Evolutionary conservation across 2,113 vertebrate species (phyloP).

Genomic region (Pygathrix nemaeus): DNA sequence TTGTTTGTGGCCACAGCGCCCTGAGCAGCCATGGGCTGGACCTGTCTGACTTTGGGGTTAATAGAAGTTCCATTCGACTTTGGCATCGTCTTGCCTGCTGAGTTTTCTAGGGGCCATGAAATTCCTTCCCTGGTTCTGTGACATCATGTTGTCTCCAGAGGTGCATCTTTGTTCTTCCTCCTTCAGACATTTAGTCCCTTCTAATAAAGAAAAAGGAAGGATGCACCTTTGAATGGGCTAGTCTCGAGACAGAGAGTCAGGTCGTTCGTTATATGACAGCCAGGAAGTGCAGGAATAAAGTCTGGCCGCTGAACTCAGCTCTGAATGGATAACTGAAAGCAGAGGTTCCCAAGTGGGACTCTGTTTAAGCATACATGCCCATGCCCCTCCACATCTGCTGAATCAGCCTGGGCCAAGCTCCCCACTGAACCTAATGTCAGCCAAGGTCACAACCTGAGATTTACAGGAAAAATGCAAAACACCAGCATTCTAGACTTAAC

Average conservation of each 20-base stretch:
- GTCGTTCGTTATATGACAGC: too few species aligned
- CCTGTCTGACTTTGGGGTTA: not conserved
- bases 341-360: not conserved
- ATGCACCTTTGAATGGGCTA: not conserved
- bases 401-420: not conserved
- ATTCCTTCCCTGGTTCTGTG: not conserved
- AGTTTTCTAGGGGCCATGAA: not conserved
- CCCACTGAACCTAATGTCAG: not conserved
- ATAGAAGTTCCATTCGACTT: not conserved
- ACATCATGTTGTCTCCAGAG: not conserved
- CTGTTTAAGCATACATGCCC: not conserved
- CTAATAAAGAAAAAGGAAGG: not conserved
- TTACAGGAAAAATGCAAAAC: not conserved
- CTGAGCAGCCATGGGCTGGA: not conserved
- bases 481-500: not conserved
- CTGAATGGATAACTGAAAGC: not conserved
- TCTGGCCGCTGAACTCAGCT: not conserved
- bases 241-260: not conserved
- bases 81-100: not conserved
- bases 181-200: not conserved
- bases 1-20: too few species aligned
- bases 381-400: fast-evolving
- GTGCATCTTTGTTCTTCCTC: not conserved
- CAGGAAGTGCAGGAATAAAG: not conserved
- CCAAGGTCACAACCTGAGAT: not conserved